Evolutionary conservation across 2,113 vertebrate species (phyloP).

Genomic region (Motacilla tschutschensis): DNA sequence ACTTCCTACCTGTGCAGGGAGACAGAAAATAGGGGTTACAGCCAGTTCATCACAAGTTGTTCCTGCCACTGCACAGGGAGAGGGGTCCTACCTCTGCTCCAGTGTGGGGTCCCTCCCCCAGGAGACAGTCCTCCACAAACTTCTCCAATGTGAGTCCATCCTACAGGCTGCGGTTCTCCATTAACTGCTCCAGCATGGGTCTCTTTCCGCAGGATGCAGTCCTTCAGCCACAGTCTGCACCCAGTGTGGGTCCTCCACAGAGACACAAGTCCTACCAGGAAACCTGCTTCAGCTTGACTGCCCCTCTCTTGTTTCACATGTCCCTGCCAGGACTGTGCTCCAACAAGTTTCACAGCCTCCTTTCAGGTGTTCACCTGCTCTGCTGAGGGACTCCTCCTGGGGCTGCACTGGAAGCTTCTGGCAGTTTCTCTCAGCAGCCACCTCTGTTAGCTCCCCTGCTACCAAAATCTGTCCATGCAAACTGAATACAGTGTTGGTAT

Average conservation of each 20-base stretch:
- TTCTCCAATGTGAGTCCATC: neutral
- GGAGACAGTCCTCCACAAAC: neutral
- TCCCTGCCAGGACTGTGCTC: neutral
- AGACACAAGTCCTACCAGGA: neutral
- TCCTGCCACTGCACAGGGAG: neutral
- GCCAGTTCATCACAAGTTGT: neutral
- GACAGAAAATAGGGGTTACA: neutral
- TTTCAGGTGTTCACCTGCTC: neutral
- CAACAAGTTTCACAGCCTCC: neutral
- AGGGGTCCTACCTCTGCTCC: neutral
- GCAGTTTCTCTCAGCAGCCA: neutral
- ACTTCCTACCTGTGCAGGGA: neutral
- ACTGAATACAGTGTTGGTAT: neutral
- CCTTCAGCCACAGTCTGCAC: neutral
- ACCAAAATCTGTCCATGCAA: neutral
- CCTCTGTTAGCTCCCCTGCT: neutral
- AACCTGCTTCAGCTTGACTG: neutral
- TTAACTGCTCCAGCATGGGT: neutral
- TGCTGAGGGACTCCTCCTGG: too few relatives aligned
- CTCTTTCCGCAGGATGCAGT: neutral
- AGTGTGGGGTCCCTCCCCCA: neutral
- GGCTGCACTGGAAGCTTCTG: neutral
- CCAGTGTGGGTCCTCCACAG: neutral
- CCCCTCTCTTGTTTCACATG: too few relatives aligned
- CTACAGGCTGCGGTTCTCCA: neutral